Base-by-base conservation (phyloP, 2,888 invertebrate genomes). In the Agonopterix arenella region DNA sequence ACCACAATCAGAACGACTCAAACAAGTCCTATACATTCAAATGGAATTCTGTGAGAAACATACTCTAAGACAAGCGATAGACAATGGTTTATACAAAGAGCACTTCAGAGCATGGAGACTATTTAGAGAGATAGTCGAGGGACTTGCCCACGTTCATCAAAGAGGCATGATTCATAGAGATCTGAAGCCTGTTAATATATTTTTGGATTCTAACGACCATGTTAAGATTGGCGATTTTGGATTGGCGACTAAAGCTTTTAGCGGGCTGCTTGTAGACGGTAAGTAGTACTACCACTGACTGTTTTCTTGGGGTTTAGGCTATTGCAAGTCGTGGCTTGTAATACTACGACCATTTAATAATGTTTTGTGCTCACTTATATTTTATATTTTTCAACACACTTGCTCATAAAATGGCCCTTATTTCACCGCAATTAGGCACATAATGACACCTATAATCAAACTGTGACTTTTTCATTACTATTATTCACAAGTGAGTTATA, bases 31-130 rank as follows among this genome's bases (percentile, higher is more conserved):
- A 86, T 98, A 96, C 71, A 90, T 92, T 46, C 97, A 99, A 89
- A 99, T 99, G 99, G 99, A 99, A 84, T 98, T 97, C 79, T 99
- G 99, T 78, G 98, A 98, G 73, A 98, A 97, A 70, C 96, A 96
- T 64, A 99, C 99, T 0, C 54, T 86, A 36, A 36, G 50, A 2
- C 95, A 93, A 55, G 97, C 97, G 2, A 98, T 98, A 54, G 98
- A 98, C 81, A 91, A 92, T 53, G 93, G 93, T 13, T 76, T 97
- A 38, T 93, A 92, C 71, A 82, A 92, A 63, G 95, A 98, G 62
- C 91, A 92, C 36, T 93, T 95, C 64, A 89, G 97, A 42, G 92
- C 96, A 16, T 98, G 98, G 98, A 91, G 97, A 42, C 84, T 99
- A 8, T 98, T 99, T 70, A 90, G 98, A 10, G 99, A 99, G 88